Percentiles rank a stretch among this genome's conserved stretches.
phyloP scores from a whole-genome alignment of 2,797 vertebrate species.

The Graptemys geographica region DNA sequence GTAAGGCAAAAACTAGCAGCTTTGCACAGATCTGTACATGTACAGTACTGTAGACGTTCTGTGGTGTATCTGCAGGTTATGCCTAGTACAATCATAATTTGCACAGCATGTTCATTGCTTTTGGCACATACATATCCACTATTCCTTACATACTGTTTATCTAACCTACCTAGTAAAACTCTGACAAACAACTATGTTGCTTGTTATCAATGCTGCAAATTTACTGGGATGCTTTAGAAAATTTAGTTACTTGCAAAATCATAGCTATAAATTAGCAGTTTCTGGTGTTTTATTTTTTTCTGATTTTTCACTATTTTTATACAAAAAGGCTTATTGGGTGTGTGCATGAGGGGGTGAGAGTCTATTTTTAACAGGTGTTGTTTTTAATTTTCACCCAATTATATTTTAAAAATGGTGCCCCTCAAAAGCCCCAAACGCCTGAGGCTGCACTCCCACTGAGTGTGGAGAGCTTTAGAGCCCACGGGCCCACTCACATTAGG shows the following conservation, averaged over 20 bases:
- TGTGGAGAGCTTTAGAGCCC: background rate
- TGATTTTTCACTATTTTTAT: background rate
- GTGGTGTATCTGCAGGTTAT: background rate
- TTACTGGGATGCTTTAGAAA: background rate
- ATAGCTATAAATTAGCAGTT: background rate
- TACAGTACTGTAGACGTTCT: conserved; percentile 41
- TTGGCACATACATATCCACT: conserved; percentile 37
- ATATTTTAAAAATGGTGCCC: background rate
- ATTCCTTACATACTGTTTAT: conserved; percentile 49
- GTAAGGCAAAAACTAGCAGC: conserved; percentile 68
- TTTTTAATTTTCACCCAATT: background rate
- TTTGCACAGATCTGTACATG: conserved; percentile 9
- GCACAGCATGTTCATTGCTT: conserved; percentile 43
- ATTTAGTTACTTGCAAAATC: background rate
- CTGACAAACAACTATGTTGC: conserved; percentile 14
- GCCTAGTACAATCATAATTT: conserved; percentile 16
- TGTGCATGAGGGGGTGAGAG: background rate
- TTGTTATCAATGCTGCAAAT: conserved; percentile 20
- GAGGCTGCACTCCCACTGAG: background rate
- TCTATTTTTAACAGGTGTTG: background rate
- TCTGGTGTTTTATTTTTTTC: background rate
- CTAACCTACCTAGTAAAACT: conserved; percentile 46
- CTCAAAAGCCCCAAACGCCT: background rate
- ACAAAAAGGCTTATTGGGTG: background rate
- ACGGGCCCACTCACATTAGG: background rate